Evolutionary conservation across 2,888 invertebrate species (phyloP).

Genomic region (Zaprionus obscuricornis): DNA sequence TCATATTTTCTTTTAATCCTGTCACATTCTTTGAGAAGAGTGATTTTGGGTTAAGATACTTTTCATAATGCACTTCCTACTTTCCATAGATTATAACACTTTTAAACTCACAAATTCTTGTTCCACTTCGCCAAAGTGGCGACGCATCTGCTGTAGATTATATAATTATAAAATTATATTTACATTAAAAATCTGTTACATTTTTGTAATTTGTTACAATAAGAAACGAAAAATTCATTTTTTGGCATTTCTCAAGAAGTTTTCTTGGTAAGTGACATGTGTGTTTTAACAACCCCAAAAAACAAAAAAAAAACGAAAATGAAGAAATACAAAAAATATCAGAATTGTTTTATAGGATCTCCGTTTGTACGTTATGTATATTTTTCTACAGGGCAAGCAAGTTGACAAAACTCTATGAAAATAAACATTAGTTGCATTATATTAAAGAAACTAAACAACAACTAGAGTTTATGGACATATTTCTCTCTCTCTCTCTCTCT

Average conservation of each 20-base stretch:
- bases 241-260: conserved; percentile 42
- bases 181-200: conserved; percentile 75
- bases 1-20: conserved; percentile 41
- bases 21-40: conserved; percentile 29
- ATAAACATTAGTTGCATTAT: conserved; percentile 61
- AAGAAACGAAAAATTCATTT: conserved; percentile 13
- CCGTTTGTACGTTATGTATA: conserved; percentile 9
- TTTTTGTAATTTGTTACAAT: conserved; percentile 58
- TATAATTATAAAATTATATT: conserved; percentile 76
- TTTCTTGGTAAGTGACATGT: conserved; percentile 38
- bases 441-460: conserved; percentile 41
- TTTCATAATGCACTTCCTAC: conserved; percentile 43
- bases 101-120: not conserved
- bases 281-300: conserved; percentile 51
- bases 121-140: conserved; percentile 16
- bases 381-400: conserved; percentile 46
- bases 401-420: conserved; percentile 74
- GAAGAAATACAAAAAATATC: too few relatives aligned
- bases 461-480: not conserved
- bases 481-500: not conserved
- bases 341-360: conserved; percentile 12
- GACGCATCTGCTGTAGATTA: conserved; percentile 66
- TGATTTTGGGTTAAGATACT: conserved; percentile 27
- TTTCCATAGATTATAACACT: not conserved
- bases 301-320: not conserved